Percentiles rank a stretch among this genome's conserved stretches.
Conservation (phyloP, 35 echinoderm and acorn worm species). For the Ptychodera flava region DNA sequence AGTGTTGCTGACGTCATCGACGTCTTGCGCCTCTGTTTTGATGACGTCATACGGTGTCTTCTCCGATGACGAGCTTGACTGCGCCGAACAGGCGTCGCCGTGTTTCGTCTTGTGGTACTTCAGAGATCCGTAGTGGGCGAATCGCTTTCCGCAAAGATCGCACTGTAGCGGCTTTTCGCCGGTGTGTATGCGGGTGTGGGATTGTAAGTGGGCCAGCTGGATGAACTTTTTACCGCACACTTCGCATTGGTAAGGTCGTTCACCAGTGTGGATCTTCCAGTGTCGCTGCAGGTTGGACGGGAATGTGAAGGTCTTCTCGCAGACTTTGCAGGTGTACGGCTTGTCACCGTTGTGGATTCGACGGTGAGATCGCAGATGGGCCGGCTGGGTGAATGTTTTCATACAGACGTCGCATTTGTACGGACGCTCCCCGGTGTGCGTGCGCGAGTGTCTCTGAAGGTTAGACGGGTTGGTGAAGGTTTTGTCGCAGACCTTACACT, state of each 20-base stretch:
- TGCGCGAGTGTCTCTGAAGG: constrained; percentile 27
- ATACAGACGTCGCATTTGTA: constrained; percentile 58
- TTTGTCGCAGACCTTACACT: constrained; percentile 45
- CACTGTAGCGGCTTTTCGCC: constrained; percentile 23
- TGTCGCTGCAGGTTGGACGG: constrained; percentile 33
- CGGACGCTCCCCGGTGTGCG: constrained; percentile 55
- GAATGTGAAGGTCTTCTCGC: constrained; percentile 38
- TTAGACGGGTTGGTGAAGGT: constrained; percentile 37
- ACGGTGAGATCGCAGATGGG: constrained; percentile 38
- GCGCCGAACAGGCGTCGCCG: neutral
- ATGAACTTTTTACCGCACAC: constrained; percentile 31
- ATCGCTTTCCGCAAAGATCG: constrained; percentile 10
- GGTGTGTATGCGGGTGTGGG: constrained; percentile 41
- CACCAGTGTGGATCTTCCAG: constrained; percentile 38
- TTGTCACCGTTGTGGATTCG: constrained; percentile 50
- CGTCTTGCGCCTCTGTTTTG: neutral
- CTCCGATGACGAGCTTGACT: neutral
- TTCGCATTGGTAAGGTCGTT: constrained; percentile 42
- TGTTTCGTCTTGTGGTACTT: neutral
- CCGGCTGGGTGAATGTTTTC: constrained; percentile 40
- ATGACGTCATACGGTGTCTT: neutral
- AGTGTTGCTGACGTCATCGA: too few species aligned
- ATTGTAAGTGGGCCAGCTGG: constrained; percentile 23
- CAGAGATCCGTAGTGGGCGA: neutral
- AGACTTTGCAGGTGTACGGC: constrained; percentile 32